phyloP scores from a whole-genome alignment of 2,113 vertebrate genomes.

The Neotoma lepida region DNA sequence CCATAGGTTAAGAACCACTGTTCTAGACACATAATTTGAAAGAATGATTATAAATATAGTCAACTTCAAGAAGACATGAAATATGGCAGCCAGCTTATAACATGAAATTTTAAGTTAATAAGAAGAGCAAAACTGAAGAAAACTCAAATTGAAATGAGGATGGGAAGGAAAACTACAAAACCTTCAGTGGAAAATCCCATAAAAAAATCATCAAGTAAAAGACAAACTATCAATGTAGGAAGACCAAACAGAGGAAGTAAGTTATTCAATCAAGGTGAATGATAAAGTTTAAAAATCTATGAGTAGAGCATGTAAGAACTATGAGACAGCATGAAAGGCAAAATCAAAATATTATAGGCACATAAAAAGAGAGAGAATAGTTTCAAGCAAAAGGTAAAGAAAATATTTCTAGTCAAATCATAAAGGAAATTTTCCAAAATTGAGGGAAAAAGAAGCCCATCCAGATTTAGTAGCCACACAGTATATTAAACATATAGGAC shows the following conservation, averaged over 20 bases:
- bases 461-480: neutral
- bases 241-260: neutral
- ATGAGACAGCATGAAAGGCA: neutral
- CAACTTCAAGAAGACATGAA: no score
- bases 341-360: neutral
- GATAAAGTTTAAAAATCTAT: neutral
- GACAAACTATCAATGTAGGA: neutral
- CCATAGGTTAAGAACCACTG: no score
- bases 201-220: neutral
- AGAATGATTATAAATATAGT: no score
- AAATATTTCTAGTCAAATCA: neutral
- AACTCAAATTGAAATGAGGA: no score
- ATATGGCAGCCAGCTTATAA: no score
- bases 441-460: neutral
- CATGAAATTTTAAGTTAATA: no score
- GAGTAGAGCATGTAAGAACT: neutral
- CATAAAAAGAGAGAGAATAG: neutral
- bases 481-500: neutral
- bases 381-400: neutral
- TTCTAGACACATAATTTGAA: no score
- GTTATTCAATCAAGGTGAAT: neutral
- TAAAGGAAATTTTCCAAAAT: neutral
- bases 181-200: no score
- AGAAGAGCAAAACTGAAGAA: no score
- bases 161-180: neutral